Conservation (phyloP, 2,888 invertebrate species). For the Acleris emargana region DNA sequence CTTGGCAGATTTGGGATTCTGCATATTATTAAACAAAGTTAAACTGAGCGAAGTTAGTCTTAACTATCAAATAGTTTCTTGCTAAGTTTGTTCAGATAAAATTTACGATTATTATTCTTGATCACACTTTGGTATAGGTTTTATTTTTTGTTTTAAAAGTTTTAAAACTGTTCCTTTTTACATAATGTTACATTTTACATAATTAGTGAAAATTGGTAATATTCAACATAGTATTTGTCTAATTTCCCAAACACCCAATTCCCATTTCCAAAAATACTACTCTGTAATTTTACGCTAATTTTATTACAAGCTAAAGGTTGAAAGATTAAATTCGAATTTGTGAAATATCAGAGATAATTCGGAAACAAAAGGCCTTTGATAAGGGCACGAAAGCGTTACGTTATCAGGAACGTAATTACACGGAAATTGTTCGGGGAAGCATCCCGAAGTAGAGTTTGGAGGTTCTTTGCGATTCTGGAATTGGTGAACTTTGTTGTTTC, state of each 20-base stretch:
- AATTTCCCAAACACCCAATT: background rate
- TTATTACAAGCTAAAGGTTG: conserved; percentile 10
- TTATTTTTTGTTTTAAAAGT: too few species aligned
- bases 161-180: too few species aligned
- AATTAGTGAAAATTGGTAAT: too few species aligned
- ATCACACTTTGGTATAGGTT: too few species aligned
- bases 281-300: background rate
- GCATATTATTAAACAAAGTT: background rate
- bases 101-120: background rate
- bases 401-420: conserved; percentile 20
- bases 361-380: conserved; percentile 28
- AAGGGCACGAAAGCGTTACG: background rate
- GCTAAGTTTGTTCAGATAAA: background rate
- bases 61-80: too few species aligned
- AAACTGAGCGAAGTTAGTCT: background rate
- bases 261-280: background rate
- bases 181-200: too few species aligned
- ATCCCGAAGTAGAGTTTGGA: conserved; percentile 19
- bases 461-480: background rate
- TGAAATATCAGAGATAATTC: conserved; percentile 25
- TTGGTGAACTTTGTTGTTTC: conserved; percentile 4
- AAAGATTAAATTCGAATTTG: conserved; percentile 21
- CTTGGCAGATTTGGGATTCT: conserved; percentile 1
- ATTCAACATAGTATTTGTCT: too few species aligned
- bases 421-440: conserved; percentile 10